Evolutionary conservation across 2,888 invertebrate genomes (phyloP).

Genomic region (Himalopsyche tibetana): DNA sequence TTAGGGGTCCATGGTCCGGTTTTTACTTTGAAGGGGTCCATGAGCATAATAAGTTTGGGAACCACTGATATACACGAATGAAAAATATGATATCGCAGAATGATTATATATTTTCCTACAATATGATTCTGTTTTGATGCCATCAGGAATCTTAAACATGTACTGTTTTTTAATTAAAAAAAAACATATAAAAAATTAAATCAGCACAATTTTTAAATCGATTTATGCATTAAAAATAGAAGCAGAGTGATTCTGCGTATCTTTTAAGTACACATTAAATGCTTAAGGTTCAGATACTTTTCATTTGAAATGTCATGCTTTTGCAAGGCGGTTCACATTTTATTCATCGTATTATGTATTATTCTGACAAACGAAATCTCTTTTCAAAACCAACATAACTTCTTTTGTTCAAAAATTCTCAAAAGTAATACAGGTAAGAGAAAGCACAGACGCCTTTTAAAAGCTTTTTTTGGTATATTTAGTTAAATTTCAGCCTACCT

Average conservation of each 20-base stretch:
- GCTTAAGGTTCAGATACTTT: background rate
- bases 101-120: too few relatives aligned
- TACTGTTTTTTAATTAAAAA: too few relatives aligned
- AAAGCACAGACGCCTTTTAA: conserved; percentile 19
- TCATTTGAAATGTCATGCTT: conserved; percentile 7
- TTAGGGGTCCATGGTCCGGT: too few relatives aligned
- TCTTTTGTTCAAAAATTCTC: conserved; percentile 38
- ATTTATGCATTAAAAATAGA: too few relatives aligned
- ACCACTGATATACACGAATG: too few relatives aligned
- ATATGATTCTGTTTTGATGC: too few relatives aligned
- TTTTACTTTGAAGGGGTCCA: too few relatives aligned
- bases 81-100: too few relatives aligned
- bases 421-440: conserved; percentile 35
- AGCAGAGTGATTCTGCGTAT: background rate
- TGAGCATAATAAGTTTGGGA: too few relatives aligned
- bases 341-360: conserved; percentile 26
- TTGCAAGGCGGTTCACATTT: conserved; percentile 22
- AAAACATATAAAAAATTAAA: too few relatives aligned
- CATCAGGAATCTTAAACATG: too few relatives aligned
- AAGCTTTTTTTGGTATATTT: conserved; percentile 11
- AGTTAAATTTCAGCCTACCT: conserved; percentile 8
- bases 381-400: conserved; percentile 23
- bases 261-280: background rate
- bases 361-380: conserved; percentile 10
- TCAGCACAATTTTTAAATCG: too few relatives aligned